Base-by-base conservation (phyloP, 2,113 vertebrate genomes). In the Columba livia region DNA sequence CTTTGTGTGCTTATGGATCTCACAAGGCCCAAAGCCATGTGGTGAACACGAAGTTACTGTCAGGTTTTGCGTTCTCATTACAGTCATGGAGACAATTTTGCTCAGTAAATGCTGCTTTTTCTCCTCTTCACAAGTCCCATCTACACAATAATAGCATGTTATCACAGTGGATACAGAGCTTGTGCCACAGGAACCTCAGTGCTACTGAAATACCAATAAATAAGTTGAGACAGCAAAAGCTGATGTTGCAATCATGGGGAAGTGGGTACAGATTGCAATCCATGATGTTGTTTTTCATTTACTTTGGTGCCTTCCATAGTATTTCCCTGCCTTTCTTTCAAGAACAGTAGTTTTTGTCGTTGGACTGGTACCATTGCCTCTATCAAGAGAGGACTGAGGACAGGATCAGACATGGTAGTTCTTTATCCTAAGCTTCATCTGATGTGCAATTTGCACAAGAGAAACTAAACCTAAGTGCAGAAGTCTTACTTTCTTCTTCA, bases 241-340 rank as follows among this genome's bases (percentile, higher is more conserved):
- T 50, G 4, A 21, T 47, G 16, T 40, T 82, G 47, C 12, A 62
- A 73, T 51, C 29, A 1, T 6, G 10, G 57, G 26, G 24, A 71
- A 60, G 14, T 31, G 56, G 0, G 0, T 19, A 42, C 0, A 0
- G 23, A 17, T 15, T 56, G 26, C 6, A 58, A 3, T 26, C 28
- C 19, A 3, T 10, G 5, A 28, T 17, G 19, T 6, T 2, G 2
- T 20, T 83, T 86, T 53, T 32, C 20, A 4, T 71, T 92, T 53
- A 32, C 26, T 28, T 73, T 47, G 7, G 28, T 93, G 51, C 19
- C 28, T 86, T 85, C 36, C 10, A 3, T 3, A 12, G 17, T 20
- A 14, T 83, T 48, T 60, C 20, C 19, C 10, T 67, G 19, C 24
- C 12, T 53, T 66, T 17, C 32, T 58, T 36, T 70, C 58, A 70